Percentiles rank a stretch among this genome's conserved stretches.
Conservation (phyloP, 2,797 vertebrate species). For the Pelochelys cantorii region DNA sequence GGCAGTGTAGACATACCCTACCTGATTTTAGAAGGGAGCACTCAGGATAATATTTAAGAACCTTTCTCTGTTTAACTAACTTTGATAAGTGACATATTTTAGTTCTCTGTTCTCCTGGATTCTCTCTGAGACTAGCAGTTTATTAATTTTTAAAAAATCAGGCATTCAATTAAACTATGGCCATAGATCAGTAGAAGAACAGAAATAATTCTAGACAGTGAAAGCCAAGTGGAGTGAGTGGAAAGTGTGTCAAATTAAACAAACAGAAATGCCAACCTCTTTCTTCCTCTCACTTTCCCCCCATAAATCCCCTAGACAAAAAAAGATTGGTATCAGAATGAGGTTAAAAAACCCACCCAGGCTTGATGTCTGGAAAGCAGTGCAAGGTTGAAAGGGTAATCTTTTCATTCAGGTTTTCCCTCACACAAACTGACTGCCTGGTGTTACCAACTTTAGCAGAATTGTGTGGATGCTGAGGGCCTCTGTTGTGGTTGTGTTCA, state of each 20-base stretch:
- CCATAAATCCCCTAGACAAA: neutral
- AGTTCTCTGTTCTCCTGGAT: neutral
- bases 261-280: no score
- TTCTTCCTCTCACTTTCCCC: no score
- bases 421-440: neutral
- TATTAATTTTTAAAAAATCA: fast-evolving
- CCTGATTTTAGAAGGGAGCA: neutral
- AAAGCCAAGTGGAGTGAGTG: neutral
- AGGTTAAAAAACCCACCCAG: neutral
- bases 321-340: neutral
- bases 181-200: neutral
- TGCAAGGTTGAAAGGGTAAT: neutral
- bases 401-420: neutral
- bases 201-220: neutral
- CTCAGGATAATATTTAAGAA: neutral
- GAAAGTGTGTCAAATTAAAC: neutral
- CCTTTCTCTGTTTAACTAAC: conserved; percentile 26
- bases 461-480: no score
- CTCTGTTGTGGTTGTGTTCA: no score
- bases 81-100: neutral
- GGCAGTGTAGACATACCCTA: no score
- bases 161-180: neutral
- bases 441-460: no score
- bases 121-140: neutral
- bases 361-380: neutral